Base-by-base conservation (phyloP, 2,888 invertebrate species). In the Synanthedon formicaeformis region DNA sequence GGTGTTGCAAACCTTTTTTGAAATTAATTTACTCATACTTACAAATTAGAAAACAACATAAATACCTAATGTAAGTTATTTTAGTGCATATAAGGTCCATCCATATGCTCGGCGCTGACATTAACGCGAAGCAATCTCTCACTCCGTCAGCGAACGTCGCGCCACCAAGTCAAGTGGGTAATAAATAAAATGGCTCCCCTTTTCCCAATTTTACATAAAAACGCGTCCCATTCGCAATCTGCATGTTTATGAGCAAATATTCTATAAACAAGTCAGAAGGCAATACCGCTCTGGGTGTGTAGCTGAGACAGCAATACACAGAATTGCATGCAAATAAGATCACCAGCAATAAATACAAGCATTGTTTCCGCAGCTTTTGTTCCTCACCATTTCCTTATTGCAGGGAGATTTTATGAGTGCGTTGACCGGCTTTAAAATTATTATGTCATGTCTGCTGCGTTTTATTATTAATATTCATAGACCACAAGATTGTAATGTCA, bases 231-330 rank as follows among this genome's bases (percentile, higher is more conserved):
- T 83, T 81, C 84, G 77, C 86, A 86, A 86, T 86, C 86, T 87
- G 81, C 87, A 86, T 86, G 85, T 86, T 86, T 86, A 87, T 86
- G 85, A 83, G 83, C 71, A 79, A 80, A 84, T 82, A 85, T 86
- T 86, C 84, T 86, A 86, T 86, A 82, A 85, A 85, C 81, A 82
- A 81, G 77, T 78, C 75, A 71, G 72, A 72, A 54, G 50, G 54
- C 56, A 57, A 53, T 53, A 52, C 65, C 67, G 69, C 71, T 68
- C 69, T 66, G 69, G 65, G 63, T 69, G 65, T 71, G 69, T 67
- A 71, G 64, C 61, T 68, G 71, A 69, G 75, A 76, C 75, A 78
- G 78, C 76, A 79, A 83, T 83, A 81, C 73, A 71, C 73, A 67
- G 73, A 78, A 87, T 86, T 83, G 83, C 78, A 87, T 86, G 86